Conservation (phyloP, 2,888 invertebrate species). For the Chorisops tibialis region DNA sequence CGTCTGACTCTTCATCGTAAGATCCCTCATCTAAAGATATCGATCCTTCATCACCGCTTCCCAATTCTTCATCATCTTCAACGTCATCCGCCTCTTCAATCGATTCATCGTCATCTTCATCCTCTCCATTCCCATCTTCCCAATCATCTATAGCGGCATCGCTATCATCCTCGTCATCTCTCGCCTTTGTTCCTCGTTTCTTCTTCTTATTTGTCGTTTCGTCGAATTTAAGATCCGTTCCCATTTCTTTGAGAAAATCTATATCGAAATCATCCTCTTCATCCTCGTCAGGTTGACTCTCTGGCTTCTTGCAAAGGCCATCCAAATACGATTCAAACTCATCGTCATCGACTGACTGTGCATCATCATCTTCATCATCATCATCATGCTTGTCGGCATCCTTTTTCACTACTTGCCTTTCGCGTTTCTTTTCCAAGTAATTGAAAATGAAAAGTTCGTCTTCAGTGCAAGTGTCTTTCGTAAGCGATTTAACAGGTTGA, state of each 20-base stretch:
- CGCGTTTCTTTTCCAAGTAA: slow-evolving; percentile 57
- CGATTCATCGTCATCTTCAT: slow-evolving; percentile 43
- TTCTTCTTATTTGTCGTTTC: slow-evolving; percentile 41
- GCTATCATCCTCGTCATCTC: slow-evolving; percentile 45
- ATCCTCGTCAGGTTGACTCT: slow-evolving; percentile 63
- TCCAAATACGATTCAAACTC: slow-evolving; percentile 56
- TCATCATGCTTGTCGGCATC: slow-evolving; percentile 51
- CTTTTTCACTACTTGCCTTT: slow-evolving; percentile 49
- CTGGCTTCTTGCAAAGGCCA: slow-evolving; percentile 52
- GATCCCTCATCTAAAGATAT: slow-evolving; percentile 36
- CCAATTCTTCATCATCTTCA: slow-evolving; percentile 31
- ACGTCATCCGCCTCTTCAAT: slow-evolving; percentile 46
- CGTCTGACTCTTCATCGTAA: slow-evolving; percentile 36
- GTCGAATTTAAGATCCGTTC: slow-evolving; percentile 48
- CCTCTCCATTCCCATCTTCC: slow-evolving; percentile 49
- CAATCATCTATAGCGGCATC: slow-evolving; percentile 43
- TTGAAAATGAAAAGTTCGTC: slow-evolving; percentile 70
- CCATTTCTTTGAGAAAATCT: slow-evolving; percentile 68
- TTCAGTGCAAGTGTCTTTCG: slow-evolving; percentile 73
- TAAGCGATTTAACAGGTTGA: slow-evolving; percentile 69
- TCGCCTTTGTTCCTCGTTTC: slow-evolving; percentile 34
- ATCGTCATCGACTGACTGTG: slow-evolving; percentile 61
- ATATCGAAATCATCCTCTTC: slow-evolving; percentile 59
- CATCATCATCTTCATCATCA: slow-evolving; percentile 62
- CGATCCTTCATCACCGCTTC: slow-evolving; percentile 39